Percentiles rank a stretch among this genome's conserved stretches.
Conservation (phyloP, 2,797 vertebrate species). For the Danionella dracula region DNA sequence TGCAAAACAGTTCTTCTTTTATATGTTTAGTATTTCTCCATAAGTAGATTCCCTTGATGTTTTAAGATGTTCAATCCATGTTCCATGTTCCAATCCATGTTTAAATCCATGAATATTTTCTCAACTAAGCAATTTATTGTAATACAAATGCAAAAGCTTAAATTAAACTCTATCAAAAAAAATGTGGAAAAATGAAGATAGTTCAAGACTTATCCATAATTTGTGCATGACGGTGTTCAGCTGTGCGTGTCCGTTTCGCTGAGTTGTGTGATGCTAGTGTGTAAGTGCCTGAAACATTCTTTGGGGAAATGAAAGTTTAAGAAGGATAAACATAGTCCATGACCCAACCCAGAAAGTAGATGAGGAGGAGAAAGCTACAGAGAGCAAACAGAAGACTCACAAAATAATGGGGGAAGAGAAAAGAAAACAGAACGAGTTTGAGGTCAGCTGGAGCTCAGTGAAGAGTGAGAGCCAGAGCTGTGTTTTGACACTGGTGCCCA, state of each 20-base stretch:
- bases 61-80: too few species aligned
- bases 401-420: not conserved
- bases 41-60: too few species aligned
- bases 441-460: slow-evolving; percentile 9
- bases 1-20: too few species aligned
- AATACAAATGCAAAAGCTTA: too few species aligned
- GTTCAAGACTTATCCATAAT: not conserved
- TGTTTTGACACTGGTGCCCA: slow-evolving; percentile 31
- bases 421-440: slow-evolving; percentile 1
- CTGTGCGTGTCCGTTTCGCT: not conserved
- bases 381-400: not conserved
- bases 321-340: slow-evolving; percentile 33
- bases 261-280: slow-evolving; percentile 11
- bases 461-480: slow-evolving; percentile 18
- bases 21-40: too few species aligned
- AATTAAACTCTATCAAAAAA: too few species aligned
- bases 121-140: too few species aligned
- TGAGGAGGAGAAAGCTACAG: slow-evolving; percentile 15
- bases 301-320: slow-evolving; percentile 44
- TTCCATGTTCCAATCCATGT: too few species aligned
- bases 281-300: slow-evolving; percentile 24
- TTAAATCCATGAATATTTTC: too few species aligned
- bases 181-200: too few species aligned
- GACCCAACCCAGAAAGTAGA: slow-evolving; percentile 16
- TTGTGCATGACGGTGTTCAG: slow-evolving; percentile 2